These are phyloP conservation scores for Ochropacha duplaris DNA, from an alignment of 2,888 invertebrate species.

Conservation along the genomic window DNA sequence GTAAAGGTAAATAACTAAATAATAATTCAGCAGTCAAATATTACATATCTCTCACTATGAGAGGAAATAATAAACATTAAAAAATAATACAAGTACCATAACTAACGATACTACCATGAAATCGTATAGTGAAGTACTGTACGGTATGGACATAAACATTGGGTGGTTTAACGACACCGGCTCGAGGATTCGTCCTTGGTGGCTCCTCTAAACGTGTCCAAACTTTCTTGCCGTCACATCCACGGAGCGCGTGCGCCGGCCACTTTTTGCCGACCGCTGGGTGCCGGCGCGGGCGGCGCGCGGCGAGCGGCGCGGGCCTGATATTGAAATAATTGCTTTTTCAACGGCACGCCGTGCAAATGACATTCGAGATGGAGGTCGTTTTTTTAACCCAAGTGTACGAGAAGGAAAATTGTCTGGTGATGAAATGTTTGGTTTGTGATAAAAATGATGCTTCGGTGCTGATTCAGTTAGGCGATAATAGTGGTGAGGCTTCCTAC, in stretches of 20 bases:
- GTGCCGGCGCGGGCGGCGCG: slow-evolving; percentile 60
- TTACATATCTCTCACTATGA: no score
- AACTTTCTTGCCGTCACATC: slow-evolving; percentile 58
- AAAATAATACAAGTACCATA: no score
- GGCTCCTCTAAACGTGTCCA: slow-evolving; percentile 43
- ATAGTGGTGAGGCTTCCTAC: no score
- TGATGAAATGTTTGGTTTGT: slow-evolving; percentile 70
- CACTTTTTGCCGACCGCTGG: slow-evolving; percentile 68
- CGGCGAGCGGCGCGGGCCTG: slow-evolving; percentile 62
- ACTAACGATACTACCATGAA: not conserved
- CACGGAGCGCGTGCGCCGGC: slow-evolving; percentile 67
- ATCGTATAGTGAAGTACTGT: not conserved
- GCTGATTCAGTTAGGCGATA: not conserved
- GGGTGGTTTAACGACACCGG: slow-evolving; percentile 29
- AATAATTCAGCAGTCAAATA: not conserved
- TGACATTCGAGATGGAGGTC: slow-evolving; percentile 83
- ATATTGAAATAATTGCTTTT: slow-evolving; percentile 83
- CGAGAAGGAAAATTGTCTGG: slow-evolving; percentile 72
- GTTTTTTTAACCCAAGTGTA: slow-evolving; percentile 68
- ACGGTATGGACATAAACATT: not conserved
- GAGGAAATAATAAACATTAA: not conserved
- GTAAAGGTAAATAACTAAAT: not conserved
- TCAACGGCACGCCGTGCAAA: slow-evolving; percentile 81
- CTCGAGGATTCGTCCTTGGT: slow-evolving; percentile 54
- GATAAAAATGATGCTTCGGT: slow-evolving; percentile 30